Evolutionary conservation across 2,888 invertebrate species (phyloP).

Genomic region (Malacosoma neustria): DNA sequence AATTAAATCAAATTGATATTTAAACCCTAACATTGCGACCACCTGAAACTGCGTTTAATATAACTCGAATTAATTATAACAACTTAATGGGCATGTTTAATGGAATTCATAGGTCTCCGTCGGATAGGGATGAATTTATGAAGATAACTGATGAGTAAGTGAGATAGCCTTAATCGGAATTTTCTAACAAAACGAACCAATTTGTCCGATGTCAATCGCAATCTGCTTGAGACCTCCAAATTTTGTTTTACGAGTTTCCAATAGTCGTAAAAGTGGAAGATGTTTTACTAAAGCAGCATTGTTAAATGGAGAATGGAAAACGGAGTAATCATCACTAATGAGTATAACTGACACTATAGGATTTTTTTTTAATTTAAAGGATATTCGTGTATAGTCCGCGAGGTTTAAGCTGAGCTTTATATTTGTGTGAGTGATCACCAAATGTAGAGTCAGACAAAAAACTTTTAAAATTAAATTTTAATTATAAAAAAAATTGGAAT

Average conservation of each 20-base stretch:
- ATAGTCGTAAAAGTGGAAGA: slow-evolving; percentile 9
- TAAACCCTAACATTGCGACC: neutral
- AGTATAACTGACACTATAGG: no score
- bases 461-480: no score
- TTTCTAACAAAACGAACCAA: slow-evolving; percentile 15
- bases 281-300: neutral
- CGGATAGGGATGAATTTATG: neutral
- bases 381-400: no score
- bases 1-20: no score
- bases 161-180: slow-evolving; percentile 1
- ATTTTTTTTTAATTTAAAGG: no score
- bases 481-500: no score
- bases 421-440: no score
- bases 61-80: neutral
- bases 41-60: neutral
- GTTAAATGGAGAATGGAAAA: neutral
- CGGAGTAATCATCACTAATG: no score
- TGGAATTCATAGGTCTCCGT: neutral
- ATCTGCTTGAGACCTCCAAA: slow-evolving; percentile 9
- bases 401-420: no score
- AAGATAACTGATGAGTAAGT: neutral
- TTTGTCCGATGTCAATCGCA: slow-evolving; percentile 15
- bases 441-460: no score
- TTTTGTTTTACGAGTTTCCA: slow-evolving; percentile 11
- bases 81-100: neutral